A percentile compares a stretch with the other conserved stretches of the same genome.
These are phyloP conservation scores for Oryzias celebensis DNA, from an alignment of 2,113 vertebrate genomes.

Conservation along the genomic window DNA sequence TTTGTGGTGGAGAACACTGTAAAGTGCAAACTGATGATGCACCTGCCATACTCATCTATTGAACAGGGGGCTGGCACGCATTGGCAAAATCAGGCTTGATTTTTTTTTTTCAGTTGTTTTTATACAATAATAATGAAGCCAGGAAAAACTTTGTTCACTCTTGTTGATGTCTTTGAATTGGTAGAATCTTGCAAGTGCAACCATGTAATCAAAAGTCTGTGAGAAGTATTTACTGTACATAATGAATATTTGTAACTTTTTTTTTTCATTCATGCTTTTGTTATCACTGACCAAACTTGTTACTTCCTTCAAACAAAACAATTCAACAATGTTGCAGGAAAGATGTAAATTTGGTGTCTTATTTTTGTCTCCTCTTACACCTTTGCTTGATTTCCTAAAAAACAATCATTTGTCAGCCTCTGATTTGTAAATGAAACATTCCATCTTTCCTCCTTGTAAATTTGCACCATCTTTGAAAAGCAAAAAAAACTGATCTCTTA, in stretches of 20 bases:
- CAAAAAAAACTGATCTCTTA: conserved; percentile 46
- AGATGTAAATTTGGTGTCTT: conserved; percentile 30
- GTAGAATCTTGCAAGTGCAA: conserved; percentile 19
- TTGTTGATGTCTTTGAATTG: conserved; percentile 23
- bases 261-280: conserved; percentile 13
- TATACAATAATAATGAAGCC: neutral
- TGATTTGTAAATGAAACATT: conserved; percentile 64
- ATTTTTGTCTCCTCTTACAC: conserved; percentile 9
- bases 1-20: conserved; percentile 35
- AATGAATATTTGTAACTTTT: conserved; percentile 26
- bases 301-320: neutral
- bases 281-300: neutral
- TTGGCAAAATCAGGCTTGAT: conserved; percentile 8
- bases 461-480: conserved; percentile 43
- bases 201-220: conserved; percentile 7
- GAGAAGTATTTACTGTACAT: conserved; percentile 48
- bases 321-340: conserved; percentile 24
- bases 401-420: conserved; percentile 42
- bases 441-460: conserved; percentile 51
- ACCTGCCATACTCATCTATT: conserved; percentile 16
- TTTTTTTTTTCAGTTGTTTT: conserved; percentile 9
- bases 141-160: neutral
- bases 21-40: conserved; percentile 20
- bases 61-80: conserved; percentile 11
- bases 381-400: conserved; percentile 38